Evolutionary conservation across 2,888 invertebrate genomes (phyloP).

Genomic region (Lysandra coridon): DNA sequence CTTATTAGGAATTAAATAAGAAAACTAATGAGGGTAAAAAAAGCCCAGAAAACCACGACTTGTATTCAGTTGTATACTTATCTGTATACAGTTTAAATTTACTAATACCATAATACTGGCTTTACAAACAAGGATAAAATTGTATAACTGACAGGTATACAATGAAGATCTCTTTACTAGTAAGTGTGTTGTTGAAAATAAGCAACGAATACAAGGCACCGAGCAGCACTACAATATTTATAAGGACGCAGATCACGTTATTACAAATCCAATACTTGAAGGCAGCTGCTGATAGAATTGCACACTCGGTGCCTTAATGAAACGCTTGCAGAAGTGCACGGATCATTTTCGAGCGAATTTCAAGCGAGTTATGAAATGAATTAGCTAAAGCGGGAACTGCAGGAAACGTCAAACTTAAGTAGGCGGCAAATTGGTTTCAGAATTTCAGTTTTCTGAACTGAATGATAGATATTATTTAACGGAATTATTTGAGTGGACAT

Average conservation of each 20-base stretch:
- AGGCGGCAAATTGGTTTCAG: neutral
- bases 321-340: neutral
- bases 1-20: too few species aligned
- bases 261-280: slow-evolving; percentile 24
- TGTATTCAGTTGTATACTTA: too few species aligned
- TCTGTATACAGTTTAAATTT: too few species aligned
- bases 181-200: neutral
- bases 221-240: neutral
- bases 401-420: slow-evolving; percentile 8
- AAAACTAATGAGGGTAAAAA: too few species aligned
- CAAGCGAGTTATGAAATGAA: slow-evolving; percentile 5
- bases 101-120: too few species aligned
- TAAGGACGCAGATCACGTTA: neutral
- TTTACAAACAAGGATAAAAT: too few species aligned
- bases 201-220: neutral
- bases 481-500: too few species aligned
- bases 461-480: neutral
- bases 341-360: slow-evolving; percentile 1
- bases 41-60: too few species aligned
- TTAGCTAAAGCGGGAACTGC: slow-evolving; percentile 6
- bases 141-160: too few species aligned
- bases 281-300: slow-evolving; percentile 15
- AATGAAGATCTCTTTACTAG: neutral
- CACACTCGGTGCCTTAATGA: slow-evolving; percentile 1
- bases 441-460: neutral